Evolutionary conservation across 2,797 vertebrate genomes (phyloP).

Genomic region (Megalops cyprinoides): DNA sequence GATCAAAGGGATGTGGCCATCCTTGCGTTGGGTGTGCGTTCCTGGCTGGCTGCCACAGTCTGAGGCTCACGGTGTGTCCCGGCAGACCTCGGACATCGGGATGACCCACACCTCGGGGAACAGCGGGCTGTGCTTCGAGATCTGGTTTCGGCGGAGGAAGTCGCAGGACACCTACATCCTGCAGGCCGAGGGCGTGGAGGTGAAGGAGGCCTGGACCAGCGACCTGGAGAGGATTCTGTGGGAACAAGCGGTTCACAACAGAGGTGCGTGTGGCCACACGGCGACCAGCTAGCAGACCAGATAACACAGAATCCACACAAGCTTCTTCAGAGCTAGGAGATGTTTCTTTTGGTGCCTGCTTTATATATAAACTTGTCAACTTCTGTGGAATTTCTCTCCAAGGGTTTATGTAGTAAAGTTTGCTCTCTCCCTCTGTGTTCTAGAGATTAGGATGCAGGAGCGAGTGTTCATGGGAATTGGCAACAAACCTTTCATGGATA

Average conservation of each 20-base stretch:
- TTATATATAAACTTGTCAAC: too few species aligned
- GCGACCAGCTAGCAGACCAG: neutral
- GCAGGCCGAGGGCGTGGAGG: slow-evolving; percentile 66
- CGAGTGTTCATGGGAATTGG: slow-evolving; percentile 82
- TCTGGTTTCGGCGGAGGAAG: slow-evolving; percentile 84
- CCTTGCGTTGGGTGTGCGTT: neutral
- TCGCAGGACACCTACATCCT: slow-evolving; percentile 79
- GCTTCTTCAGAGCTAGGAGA: too few species aligned
- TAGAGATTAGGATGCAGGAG: slow-evolving; percentile 82
- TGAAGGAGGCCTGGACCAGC: slow-evolving; percentile 77
- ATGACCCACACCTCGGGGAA: slow-evolving; percentile 82
- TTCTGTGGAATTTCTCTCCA: neutral
- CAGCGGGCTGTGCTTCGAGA: slow-evolving; percentile 81
- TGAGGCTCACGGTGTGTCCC: slow-evolving; percentile 18
- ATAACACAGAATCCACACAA: neutral
- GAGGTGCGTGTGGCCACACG: slow-evolving; percentile 61
- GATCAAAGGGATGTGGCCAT: neutral
- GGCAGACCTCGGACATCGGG: slow-evolving; percentile 80
- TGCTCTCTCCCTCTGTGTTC: slow-evolving; percentile 24
- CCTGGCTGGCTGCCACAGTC: neutral
- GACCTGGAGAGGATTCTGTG: slow-evolving; percentile 81
- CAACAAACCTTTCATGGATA: slow-evolving; percentile 82
- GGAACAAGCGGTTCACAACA: slow-evolving; percentile 81
- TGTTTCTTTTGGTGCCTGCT: too few species aligned
- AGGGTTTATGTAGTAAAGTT: neutral